Evolutionary conservation across 2,888 invertebrate species (phyloP), one percentile per base, ranked within the genome.

Genomic region (Pelosia muscerda): DNA sequence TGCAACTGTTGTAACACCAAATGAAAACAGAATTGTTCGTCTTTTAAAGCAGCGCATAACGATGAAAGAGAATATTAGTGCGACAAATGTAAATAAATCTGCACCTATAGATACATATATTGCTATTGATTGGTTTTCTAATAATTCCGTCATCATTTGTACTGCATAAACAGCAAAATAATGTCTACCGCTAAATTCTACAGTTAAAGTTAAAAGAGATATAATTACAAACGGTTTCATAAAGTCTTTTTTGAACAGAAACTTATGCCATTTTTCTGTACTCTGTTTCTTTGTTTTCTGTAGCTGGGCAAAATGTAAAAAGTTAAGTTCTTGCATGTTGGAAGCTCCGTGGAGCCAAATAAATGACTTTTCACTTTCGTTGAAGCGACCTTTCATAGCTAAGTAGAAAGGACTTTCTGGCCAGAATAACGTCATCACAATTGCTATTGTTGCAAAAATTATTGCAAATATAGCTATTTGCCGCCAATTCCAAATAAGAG

Each of bases 261-360:
- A 62, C 26, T 54, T 53, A 28, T 62, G 54, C 62, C 62, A 62
- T 62, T 26, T 26, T 28, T 62, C 54, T 4, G 49, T 31, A 6
- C 23, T 28, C 1, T 0, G 54, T 28, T 62, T 62, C 19, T 22
- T 22, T 19, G 4, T 11, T 9, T 53, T 62, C 10, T 31, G 62
- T 25, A 13, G 49, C 22, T 62, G 62, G 28, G 62, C 10, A 5
- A 22, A 28, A 53, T 53, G 23, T n/a, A 62, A 62, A 1, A 28
- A 10, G n/a, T 62, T 28, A 3, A 62, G 53, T 2, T 62, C 62
- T 53, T 53, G n/a, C 62, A 62, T 73, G 25, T 76, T 83, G 5
- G 80, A 72, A 26, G 75, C 67, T 25, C 87, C 89, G 31, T 83
- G 65, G 0, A 89, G 67, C 83, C 85, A 90, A 6, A 54, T 15